A percentile compares a stretch with the other conserved stretches of the same genome.
Evolutionary conservation across 2,797 vertebrate genomes (phyloP).

Genomic region (Mormyrus proboscirostris): DNA sequence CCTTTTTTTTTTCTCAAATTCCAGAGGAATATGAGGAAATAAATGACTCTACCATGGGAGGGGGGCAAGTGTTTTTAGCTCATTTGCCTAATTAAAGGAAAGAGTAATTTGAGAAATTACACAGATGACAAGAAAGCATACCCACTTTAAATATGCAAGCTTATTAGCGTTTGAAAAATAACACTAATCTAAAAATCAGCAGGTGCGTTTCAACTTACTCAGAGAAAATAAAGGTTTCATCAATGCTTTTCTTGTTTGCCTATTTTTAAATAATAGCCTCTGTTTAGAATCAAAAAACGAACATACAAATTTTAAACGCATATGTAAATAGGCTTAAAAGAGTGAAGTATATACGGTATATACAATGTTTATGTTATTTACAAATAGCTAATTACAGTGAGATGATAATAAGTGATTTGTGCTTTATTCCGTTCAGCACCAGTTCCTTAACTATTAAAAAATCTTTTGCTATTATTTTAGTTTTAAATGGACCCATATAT

Average conservation of each 20-base stretch:
- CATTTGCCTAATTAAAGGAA: conserved; percentile 53
- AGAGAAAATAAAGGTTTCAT: conserved; percentile 7
- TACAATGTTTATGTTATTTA: neutral
- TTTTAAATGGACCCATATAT: conserved; percentile 44
- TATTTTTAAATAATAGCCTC: neutral
- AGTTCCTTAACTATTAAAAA: conserved; percentile 14
- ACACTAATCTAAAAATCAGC: conserved; percentile 16
- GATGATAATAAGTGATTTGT: neutral
- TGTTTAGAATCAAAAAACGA: neutral
- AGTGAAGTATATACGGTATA: neutral
- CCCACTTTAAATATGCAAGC: conserved; percentile 40
- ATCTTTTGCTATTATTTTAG: conserved; percentile 40
- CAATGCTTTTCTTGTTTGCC: neutral
- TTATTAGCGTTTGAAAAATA: conserved; percentile 18
- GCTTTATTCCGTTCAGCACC: neutral
- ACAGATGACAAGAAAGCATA: conserved; percentile 51
- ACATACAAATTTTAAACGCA: neutral
- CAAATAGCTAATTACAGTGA: neutral
- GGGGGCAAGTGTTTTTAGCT: conserved; percentile 37
- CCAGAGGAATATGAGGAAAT: conserved; percentile 48
- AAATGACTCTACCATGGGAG: conserved; percentile 47
- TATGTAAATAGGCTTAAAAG: neutral
- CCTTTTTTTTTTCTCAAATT: conserved; percentile 26
- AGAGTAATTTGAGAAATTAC: conserved; percentile 55
- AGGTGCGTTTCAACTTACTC: neutral